A percentile compares a stretch with the other conserved stretches of the same genome.
Evolutionary conservation across 2,797 vertebrate genomes (phyloP).

Genomic region (Gobionotothen gibberifrons): DNA sequence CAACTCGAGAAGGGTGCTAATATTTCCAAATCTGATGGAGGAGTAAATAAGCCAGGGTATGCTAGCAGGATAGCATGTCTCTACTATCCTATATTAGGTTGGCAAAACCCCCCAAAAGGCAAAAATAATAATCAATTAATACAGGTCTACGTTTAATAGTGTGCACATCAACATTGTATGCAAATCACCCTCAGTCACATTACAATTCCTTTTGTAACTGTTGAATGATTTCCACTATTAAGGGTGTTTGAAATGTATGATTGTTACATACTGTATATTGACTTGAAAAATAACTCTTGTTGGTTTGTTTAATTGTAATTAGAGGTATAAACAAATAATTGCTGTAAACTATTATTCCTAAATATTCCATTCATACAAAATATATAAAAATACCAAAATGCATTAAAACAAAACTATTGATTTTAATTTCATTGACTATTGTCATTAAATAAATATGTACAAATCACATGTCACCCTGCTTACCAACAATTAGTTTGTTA

Average conservation of each 20-base stretch:
- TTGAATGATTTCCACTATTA: neutral
- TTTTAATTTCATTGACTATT: constrained; percentile 8
- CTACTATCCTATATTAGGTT: neutral
- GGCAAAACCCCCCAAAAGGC: neutral
- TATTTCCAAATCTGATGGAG: neutral
- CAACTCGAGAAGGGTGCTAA: neutral
- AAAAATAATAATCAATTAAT: neutral
- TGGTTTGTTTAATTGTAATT: constrained; percentile 16
- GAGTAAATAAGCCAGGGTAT: neutral
- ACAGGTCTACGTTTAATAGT: neutral
- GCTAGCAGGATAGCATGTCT: neutral
- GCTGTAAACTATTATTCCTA: constrained; percentile 24
- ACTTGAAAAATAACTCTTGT: neutral
- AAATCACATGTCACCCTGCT: constrained; percentile 30
- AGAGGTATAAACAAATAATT: constrained; percentile 14
- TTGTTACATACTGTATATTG: neutral
- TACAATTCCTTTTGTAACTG: neutral
- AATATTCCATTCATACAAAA: constrained; percentile 39
- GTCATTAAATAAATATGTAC: constrained; percentile 57
- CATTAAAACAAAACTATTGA: constrained; percentile 3
- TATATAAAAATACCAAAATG: constrained; percentile 9
- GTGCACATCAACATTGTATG: neutral
- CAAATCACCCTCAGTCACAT: neutral
- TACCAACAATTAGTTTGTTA: neutral
- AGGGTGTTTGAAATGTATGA: neutral